A percentile compares a stretch with the other conserved stretches of the same genome.
These are phyloP conservation scores for Stomorhina lunata DNA, from an alignment of 2,888 invertebrate species.

Conservation along the genomic window DNA sequence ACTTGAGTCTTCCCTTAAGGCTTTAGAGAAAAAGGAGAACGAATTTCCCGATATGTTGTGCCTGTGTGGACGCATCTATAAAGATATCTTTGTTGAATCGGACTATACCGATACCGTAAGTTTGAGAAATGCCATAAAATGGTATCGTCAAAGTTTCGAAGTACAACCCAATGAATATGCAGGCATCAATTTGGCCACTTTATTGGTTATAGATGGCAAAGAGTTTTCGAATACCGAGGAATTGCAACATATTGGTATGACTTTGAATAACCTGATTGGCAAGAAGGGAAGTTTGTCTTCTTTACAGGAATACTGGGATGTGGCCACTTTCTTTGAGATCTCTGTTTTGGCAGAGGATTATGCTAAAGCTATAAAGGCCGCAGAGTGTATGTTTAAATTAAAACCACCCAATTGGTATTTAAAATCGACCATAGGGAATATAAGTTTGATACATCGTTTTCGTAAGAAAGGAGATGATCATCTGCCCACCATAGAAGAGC, in stretches of 20 bases:
- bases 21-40: constrained; percentile 95
- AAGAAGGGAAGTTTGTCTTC: constrained; percentile 97
- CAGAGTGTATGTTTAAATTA: constrained; percentile 94
- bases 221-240: constrained; percentile 96
- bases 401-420: constrained; percentile 97
- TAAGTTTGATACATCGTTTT: constrained; percentile 94
- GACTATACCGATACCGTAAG: constrained; percentile 93
- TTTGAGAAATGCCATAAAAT: constrained; percentile 94
- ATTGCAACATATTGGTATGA: constrained; percentile 95
- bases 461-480: constrained; percentile 89
- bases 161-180: constrained; percentile 99
- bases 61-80: constrained; percentile 97
- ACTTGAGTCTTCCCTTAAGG: constrained; percentile 93
- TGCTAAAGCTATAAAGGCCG: constrained; percentile 97
- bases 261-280: constrained; percentile 97
- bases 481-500: constrained; percentile 88
- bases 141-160: constrained; percentile 98
- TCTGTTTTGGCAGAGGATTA: constrained; percentile 98
- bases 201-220: constrained; percentile 97
- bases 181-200: constrained; percentile 98
- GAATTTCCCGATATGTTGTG: constrained; percentile 98
- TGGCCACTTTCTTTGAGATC: constrained; percentile 99
- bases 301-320: constrained; percentile 98
- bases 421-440: constrained; percentile 98
- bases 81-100: constrained; percentile 98